Evolutionary conservation across 2,888 invertebrate species (phyloP).

Genomic region (Geotrupes spiniger): DNA sequence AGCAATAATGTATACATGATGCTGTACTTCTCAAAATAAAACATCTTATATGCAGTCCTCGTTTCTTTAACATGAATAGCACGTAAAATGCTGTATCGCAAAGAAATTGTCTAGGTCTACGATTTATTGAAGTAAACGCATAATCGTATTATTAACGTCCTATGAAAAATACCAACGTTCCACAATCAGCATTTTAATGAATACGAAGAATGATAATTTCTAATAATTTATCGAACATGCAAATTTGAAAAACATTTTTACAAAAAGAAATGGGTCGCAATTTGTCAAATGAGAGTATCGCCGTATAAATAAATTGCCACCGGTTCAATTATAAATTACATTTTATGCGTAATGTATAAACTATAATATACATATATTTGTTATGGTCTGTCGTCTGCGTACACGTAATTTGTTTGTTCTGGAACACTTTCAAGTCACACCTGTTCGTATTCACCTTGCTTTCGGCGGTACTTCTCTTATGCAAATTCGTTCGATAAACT

Average conservation of each 20-base stretch:
- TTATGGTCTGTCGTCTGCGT: no score
- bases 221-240: constrained; percentile 1
- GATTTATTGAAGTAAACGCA: no score
- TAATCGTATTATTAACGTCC: not conserved
- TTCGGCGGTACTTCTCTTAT: constrained; percentile 3
- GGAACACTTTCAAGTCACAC: constrained; percentile 4
- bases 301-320: no score
- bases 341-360: no score
- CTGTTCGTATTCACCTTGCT: constrained; percentile 5
- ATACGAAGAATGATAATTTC: not conserved
- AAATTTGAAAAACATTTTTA: constrained; percentile 1
- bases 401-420: constrained; percentile 2
- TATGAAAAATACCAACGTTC: not conserved
- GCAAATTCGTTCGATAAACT: constrained; percentile 3
- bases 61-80: no score
- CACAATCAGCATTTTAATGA: not conserved
- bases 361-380: no score
- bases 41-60: no score
- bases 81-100: no score
- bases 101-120: no score
- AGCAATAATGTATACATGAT: no score
- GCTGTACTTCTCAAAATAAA: no score
- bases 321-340: no score
- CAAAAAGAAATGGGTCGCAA: not conserved
- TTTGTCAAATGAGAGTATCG: not conserved